Percentiles rank a stretch among this genome's conserved stretches.
These are phyloP conservation scores for Ageneiosus marmoratus DNA, from an alignment of 2,113 vertebrate genomes.

Conservation along the genomic window DNA sequence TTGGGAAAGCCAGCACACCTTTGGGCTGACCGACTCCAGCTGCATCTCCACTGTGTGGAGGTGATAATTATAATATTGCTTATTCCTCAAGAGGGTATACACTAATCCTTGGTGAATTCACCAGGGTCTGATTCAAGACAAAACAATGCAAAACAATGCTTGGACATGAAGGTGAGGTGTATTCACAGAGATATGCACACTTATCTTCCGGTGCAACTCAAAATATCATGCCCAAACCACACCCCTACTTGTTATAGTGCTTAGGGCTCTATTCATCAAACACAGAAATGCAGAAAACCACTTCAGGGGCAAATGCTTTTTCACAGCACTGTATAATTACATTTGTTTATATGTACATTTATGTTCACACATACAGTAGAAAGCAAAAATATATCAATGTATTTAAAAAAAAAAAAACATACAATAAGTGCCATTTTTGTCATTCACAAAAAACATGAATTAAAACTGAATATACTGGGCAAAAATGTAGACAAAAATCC, in stretches of 20 bases:
- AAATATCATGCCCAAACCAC: background rate
- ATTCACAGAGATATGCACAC: background rate
- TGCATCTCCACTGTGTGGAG: background rate
- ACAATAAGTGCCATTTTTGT: conserved; percentile 41
- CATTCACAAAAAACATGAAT: conserved; percentile 33
- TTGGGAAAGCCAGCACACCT: background rate
- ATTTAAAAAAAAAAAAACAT: conserved; percentile 13
- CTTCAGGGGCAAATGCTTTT: conserved; percentile 9
- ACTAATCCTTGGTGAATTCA: background rate
- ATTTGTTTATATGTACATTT: conserved; percentile 28
- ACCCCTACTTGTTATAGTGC: background rate
- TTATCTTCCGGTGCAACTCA: background rate
- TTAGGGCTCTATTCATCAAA: background rate
- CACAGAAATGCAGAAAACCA: conserved; percentile 35
- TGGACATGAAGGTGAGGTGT: background rate
- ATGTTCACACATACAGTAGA: conserved; percentile 51
- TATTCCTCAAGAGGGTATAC: background rate
- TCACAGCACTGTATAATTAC: conserved; percentile 27
- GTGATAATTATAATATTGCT: background rate
- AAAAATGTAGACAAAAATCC: conserved; percentile 26
- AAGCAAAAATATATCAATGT: conserved; percentile 29
- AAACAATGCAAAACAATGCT: background rate
- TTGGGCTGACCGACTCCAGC: background rate
- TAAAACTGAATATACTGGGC: background rate
- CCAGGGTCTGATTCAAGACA: background rate